Percentiles rank a stretch among this genome's conserved stretches.
Evolutionary conservation across 2,113 vertebrate genomes (phyloP).

Genomic region (Motacilla alba): DNA sequence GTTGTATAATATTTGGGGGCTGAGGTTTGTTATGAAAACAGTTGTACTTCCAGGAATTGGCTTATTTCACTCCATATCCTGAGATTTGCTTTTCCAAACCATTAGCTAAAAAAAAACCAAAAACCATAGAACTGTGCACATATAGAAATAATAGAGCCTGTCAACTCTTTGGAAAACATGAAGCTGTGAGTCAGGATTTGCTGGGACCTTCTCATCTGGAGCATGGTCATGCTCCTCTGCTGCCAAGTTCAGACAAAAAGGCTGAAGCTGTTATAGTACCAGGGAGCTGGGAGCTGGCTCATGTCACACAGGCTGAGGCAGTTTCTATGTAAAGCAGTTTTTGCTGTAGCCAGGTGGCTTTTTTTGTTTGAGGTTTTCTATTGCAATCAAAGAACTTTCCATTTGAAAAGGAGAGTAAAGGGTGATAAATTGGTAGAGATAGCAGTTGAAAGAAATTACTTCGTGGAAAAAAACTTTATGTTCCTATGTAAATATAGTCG

Average conservation of each 20-base stretch:
- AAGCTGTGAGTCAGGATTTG: not conserved
- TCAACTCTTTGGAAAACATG: not conserved
- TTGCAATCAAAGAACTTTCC: not conserved
- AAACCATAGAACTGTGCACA: rapidly evolving
- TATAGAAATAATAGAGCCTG: not conserved
- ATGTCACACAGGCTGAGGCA: not conserved
- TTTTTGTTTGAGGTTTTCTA: not conserved
- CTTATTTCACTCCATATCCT: not conserved
- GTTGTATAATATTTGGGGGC: not conserved
- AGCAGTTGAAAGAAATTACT: not conserved
- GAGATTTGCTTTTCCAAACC: not conserved
- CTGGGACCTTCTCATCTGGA: not conserved
- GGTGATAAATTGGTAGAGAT: not conserved
- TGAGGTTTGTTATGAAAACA: not conserved
- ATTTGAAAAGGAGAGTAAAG: not conserved
- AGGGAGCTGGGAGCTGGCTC: not conserved
- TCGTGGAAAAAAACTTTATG: not conserved
- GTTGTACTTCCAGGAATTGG: not conserved
- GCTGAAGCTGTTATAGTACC: not conserved
- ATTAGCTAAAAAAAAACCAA: not conserved
- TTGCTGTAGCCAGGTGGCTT: not conserved
- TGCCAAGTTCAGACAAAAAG: not conserved
- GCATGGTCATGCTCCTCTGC: not conserved
- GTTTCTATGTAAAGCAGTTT: rapidly evolving
- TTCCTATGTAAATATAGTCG: not conserved